phyloP scores from a whole-genome alignment of 92 coral and sea anemone species.

The Epizoanthus rinbou region DNA sequence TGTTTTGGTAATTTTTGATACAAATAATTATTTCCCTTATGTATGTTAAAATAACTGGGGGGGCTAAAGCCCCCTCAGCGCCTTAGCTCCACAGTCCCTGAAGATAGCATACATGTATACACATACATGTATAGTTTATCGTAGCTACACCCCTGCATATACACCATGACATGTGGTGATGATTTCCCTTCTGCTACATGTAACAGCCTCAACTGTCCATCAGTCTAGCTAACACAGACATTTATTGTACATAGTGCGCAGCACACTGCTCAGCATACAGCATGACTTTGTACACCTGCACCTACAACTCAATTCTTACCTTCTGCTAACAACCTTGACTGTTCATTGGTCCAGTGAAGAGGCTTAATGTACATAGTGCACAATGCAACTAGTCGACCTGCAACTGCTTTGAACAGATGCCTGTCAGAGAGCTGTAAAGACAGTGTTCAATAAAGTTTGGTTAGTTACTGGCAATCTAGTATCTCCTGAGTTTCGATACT shows the following conservation, averaged over 20 bases:
- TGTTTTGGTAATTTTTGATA: too few species aligned
- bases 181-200: too few species aligned
- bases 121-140: neutral
- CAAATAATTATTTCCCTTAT: too few species aligned
- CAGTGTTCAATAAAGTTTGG: neutral
- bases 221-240: too few species aligned
- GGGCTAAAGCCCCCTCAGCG: neutral
- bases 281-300: too few species aligned
- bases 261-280: too few species aligned
- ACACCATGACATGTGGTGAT: too few species aligned
- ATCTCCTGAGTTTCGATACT: too few species aligned
- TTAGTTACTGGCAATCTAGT: neutral
- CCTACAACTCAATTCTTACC: slow-evolving; percentile 34
- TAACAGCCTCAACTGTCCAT: too few species aligned
- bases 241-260: too few species aligned
- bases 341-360: slow-evolving; percentile 35
- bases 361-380: slow-evolving; percentile 53
- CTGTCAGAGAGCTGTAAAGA: slow-evolving; percentile 19
- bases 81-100: neutral
- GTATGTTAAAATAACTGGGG: too few species aligned
- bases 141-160: neutral
- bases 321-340: slow-evolving; percentile 27
- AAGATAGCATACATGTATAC: too few species aligned
- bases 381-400: slow-evolving; percentile 48
- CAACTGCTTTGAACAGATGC: slow-evolving; percentile 48